Conservation (phyloP, 2,888 invertebrate species). For the Lamellibrachia satsuma region DNA sequence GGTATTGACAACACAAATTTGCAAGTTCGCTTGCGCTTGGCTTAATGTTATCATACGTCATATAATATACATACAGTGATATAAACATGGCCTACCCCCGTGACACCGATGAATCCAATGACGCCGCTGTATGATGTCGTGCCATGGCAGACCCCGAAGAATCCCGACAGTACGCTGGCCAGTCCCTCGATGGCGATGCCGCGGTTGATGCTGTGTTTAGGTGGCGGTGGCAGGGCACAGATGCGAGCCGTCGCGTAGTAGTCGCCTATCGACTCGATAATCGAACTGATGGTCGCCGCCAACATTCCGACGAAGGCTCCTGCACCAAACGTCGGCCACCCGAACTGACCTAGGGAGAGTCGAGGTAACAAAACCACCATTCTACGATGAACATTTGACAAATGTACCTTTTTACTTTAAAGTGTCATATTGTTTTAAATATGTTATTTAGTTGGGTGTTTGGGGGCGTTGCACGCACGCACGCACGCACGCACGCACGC, state of each 20-base stretch:
- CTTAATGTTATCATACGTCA: too few species aligned
- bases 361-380: not conserved
- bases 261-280: constrained; percentile 30
- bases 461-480: not conserved
- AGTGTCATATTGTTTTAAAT: too few species aligned
- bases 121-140: constrained; percentile 87
- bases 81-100: constrained; percentile 70
- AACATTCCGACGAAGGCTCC: constrained; percentile 27
- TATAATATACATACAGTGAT: not conserved
- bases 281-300: constrained; percentile 27
- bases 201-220: constrained; percentile 31
- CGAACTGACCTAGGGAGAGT: constrained; percentile 28
- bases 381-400: not conserved
- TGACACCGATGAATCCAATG: constrained; percentile 85
- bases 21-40: too few species aligned
- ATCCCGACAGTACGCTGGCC: constrained; percentile 80
- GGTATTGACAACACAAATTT: too few species aligned
- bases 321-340: constrained; percentile 24
- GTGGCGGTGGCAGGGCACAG: constrained; percentile 29
- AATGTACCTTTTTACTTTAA: too few species aligned
- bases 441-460: not conserved
- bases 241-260: constrained; percentile 28
- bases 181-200: constrained; percentile 77
- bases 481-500: not conserved
- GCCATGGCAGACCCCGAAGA: constrained; percentile 85